phyloP scores from a whole-genome alignment of 2,888 invertebrate genomes.

The Cephus nigrinus region DNA sequence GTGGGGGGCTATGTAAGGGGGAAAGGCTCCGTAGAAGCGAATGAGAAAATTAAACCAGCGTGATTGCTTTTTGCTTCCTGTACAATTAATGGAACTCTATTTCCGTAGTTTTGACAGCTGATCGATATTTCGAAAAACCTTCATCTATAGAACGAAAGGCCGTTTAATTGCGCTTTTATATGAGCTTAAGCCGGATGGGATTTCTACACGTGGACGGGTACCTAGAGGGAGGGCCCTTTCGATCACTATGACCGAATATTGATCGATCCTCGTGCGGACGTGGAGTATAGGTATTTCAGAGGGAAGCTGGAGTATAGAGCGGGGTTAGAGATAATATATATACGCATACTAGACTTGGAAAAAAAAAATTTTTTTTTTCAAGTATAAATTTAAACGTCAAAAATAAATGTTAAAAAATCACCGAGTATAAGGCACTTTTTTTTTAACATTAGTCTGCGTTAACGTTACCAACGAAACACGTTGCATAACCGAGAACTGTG shows the following conservation, averaged over 20 bases:
- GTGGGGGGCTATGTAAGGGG: slow-evolving; percentile 2
- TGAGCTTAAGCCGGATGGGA: not conserved
- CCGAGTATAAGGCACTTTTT: not conserved
- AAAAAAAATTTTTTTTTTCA: not conserved
- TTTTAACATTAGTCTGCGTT: not conserved
- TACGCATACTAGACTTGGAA: too few species aligned
- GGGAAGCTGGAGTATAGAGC: not conserved
- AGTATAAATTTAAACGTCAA: not conserved
- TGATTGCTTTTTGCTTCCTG: not conserved
- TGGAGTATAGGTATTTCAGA: not conserved
- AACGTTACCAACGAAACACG: not conserved
- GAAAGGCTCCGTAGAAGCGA: slow-evolving; percentile 25
- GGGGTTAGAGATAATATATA: too few species aligned
- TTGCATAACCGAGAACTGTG: not conserved
- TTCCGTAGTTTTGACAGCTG: slow-evolving; percentile 5
- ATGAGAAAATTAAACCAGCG: not conserved
- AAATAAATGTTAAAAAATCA: not conserved
- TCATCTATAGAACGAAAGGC: not conserved
- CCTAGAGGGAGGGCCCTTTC: not conserved
- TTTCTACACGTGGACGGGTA: not conserved
- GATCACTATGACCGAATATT: not conserved
- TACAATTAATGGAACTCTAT: slow-evolving; percentile 1
- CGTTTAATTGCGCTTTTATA: not conserved
- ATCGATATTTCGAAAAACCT: slow-evolving; percentile 3
- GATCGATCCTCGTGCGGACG: not conserved